A percentile compares a stretch with the other conserved stretches of the same genome.
phyloP scores from a whole-genome alignment of 2,888 invertebrate genomes.

The Strigamia transsilvanica region DNA sequence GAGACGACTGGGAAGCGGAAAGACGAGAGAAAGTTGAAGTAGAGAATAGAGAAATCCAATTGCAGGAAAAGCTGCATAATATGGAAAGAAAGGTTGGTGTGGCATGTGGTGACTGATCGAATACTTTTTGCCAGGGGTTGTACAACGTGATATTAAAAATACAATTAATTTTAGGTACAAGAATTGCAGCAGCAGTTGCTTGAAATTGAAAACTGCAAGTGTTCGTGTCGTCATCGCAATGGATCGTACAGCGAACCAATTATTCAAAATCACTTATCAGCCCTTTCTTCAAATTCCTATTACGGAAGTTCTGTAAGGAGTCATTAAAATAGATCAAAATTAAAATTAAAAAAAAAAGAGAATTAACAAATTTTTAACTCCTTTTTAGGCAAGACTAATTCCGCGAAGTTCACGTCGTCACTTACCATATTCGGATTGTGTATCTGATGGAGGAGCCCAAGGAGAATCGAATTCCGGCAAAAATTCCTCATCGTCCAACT shows the following conservation, averaged over 20 bases:
- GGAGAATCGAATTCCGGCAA: not conserved
- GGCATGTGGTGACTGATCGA: no score
- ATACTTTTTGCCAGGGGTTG: no score
- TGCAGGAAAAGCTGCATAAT: conserved; percentile 51
- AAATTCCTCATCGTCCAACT: not conserved
- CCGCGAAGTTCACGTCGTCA: not conserved
- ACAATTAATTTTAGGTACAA: not conserved
- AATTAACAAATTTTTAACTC: not conserved
- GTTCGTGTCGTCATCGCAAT: conserved; percentile 17
- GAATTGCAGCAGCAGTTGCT: not conserved
- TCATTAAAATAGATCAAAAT: not conserved
- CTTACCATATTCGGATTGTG: not conserved
- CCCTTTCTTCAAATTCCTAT: not conserved
- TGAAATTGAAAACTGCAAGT: conserved; percentile 58
- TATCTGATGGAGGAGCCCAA: not conserved
- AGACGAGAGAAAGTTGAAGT: conserved; percentile 61
- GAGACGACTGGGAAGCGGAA: conserved; percentile 63
- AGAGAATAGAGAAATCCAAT: conserved; percentile 58
- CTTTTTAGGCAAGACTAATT: not conserved
- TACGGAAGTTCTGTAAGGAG: not conserved
- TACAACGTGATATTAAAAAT: no score
- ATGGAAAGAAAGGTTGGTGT: conserved; percentile 36
- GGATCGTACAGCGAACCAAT: conserved; percentile 58
- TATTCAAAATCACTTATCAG: not conserved
- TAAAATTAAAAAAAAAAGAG: not conserved